Evolutionary conservation across 2,113 vertebrate species (phyloP).

Genomic region (Eulemur rufifrons): DNA sequence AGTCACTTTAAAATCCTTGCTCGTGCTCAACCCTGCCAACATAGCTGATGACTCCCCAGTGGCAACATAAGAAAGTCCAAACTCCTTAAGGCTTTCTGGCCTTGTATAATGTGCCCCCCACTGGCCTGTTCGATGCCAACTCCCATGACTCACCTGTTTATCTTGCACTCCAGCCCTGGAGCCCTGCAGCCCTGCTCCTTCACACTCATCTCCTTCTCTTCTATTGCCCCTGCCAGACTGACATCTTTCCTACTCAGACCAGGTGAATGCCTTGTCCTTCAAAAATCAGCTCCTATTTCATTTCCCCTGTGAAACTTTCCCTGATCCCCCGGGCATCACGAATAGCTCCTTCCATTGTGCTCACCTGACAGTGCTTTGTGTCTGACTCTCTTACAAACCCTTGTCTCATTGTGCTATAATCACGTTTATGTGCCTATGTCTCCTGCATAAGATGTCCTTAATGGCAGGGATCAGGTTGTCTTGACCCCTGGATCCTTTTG

Average conservation of each 20-base stretch:
- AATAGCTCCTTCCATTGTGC: background rate
- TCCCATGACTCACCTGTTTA: background rate
- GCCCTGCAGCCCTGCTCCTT: background rate
- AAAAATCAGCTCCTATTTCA: background rate
- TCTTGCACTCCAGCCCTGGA: background rate
- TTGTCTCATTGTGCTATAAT: background rate
- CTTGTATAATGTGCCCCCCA: background rate
- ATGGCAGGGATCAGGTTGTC: background rate
- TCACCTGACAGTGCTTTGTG: background rate
- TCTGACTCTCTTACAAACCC: background rate
- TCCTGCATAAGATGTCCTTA: background rate
- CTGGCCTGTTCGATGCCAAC: background rate
- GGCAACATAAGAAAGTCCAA: background rate
- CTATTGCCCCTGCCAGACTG: background rate
- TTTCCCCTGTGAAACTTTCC: background rate
- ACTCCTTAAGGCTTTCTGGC: background rate
- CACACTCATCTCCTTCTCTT: background rate
- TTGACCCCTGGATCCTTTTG: background rate
- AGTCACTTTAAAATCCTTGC: background rate
- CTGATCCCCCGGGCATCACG: background rate
- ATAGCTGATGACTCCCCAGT: background rate
- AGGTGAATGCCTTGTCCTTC: background rate
- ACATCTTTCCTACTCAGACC: background rate
- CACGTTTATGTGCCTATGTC: background rate
- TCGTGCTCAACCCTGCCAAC: background rate